Evolutionary conservation across 1,140 invertebrate genomes (phyloP).

Genomic region (Agraylea sexmaculata): DNA sequence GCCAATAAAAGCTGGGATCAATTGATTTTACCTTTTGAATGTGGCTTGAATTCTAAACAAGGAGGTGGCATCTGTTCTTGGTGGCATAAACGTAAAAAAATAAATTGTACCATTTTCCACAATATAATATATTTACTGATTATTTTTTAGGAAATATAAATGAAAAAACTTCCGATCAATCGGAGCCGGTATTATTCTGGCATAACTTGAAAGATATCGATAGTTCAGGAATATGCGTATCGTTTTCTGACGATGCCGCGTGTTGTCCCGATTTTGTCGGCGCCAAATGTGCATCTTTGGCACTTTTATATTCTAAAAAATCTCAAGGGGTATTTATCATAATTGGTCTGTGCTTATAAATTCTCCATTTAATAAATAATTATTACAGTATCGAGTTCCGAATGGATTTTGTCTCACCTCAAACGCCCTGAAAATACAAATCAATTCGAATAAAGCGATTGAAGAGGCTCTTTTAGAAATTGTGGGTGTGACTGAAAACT

Average conservation of each 20-base stretch:
- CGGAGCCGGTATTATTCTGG: neutral
- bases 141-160: too few relatives aligned
- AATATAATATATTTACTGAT: too few relatives aligned
- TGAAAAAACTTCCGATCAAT: neutral
- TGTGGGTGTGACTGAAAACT: slow-evolving; percentile 27
- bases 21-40: too few relatives aligned
- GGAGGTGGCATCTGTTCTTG: too few relatives aligned
- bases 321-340: slow-evolving; percentile 28
- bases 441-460: slow-evolving; percentile 33
- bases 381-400: slow-evolving; percentile 37
- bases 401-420: slow-evolving; percentile 50
- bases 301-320: slow-evolving; percentile 42
- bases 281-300: slow-evolving; percentile 60
- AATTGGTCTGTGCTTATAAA: slow-evolving; percentile 16
- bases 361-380: neutral
- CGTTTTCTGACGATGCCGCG: slow-evolving; percentile 35
- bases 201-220: slow-evolving; percentile 8
- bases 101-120: too few relatives aligned
- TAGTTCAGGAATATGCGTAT: slow-evolving; percentile 30
- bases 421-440: slow-evolving; percentile 41
- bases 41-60: too few relatives aligned
- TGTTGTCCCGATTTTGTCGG: slow-evolving; percentile 45
- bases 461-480: slow-evolving; percentile 29
- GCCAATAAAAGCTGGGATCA: too few relatives aligned
- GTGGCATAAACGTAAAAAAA: too few relatives aligned